Evolutionary conservation across 2,888 invertebrate species (phyloP), one percentile per base, ranked within the genome.

Genomic region (Lithophane ornitopus): DNA sequence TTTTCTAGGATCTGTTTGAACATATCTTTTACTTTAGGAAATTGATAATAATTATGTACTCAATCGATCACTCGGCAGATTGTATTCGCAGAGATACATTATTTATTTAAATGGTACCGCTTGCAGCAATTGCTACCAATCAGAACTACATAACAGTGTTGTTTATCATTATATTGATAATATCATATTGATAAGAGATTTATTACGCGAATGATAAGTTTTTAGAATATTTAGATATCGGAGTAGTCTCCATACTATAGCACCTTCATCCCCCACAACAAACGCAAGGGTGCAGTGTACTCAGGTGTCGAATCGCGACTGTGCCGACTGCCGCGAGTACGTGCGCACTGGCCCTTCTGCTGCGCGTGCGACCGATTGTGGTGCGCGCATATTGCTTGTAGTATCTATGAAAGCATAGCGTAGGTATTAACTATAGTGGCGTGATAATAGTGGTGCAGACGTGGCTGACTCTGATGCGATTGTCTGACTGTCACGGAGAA

Each of bases 241-340:
- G 22, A 49, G 22, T 70, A 7, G 19, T 81, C 85, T 94, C 95
- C 93, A 91, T 65, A 84, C 56, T 76, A 11, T 0, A 3, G 16
- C 85, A 69, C 89, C 78, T 85, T 76, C 82, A 90, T 91, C 94
- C 94, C 93, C 90, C 89, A 90, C 88, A 89, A 89, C 88, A 89
- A 88, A 88, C 85, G 90, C 92, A 93, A 93, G 95, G 95, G 95
- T 90, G 95, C 94, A 93, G 95, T 95, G 95, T 96, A 94, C 96
- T 96, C 96, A 96, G 96, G 96, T 96, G 96, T 96, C 93, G 94
- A 92, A 94, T 94, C 94, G 95, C 92, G 94, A 93, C 92, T 92
- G 91, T 90, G 91, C 88, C 71, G 89, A 87, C 90, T 90, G 79
- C n/a, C n/a, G 34, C 81, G 75, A 81, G 61, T 92, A 91, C 91